Evolutionary conservation across 2,888 invertebrate genomes (phyloP).

Genomic region (Crocallis elinguaria): DNA sequence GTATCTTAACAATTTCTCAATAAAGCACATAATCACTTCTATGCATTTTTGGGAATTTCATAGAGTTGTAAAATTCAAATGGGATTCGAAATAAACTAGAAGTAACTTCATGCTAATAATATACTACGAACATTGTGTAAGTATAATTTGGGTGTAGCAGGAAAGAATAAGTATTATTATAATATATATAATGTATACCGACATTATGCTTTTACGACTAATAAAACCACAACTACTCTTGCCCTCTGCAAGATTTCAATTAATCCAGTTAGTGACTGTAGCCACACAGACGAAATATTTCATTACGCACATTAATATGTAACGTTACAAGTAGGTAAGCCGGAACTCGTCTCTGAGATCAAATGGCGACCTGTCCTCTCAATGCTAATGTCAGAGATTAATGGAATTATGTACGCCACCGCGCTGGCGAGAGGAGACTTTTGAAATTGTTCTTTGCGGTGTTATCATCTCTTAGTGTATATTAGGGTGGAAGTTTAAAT

Average conservation of each 20-base stretch:
- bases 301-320: conserved; percentile 64
- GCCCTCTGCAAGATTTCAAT: conserved; percentile 42
- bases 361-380: conserved; percentile 69
- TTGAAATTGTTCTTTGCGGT: conserved; percentile 53
- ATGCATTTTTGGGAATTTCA: too few relatives aligned
- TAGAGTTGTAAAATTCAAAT: too few relatives aligned
- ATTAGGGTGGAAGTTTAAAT: conserved; percentile 35
- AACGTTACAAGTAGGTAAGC: conserved; percentile 59
- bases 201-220: background rate
- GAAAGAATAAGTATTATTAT: background rate
- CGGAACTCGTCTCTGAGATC: conserved; percentile 57
- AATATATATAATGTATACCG: background rate
- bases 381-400: conserved; percentile 74
- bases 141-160: background rate
- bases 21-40: too few relatives aligned
- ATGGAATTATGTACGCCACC: conserved; percentile 67
- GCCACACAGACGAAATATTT: conserved; percentile 55
- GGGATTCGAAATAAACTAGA: too few relatives aligned
- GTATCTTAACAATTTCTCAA: too few relatives aligned
- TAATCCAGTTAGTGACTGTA: conserved; percentile 45
- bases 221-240: conserved; percentile 20
- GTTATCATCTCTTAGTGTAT: conserved; percentile 55
- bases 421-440: conserved; percentile 45
- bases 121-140: background rate
- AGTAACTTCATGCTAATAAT: too few relatives aligned